Percentiles rank a stretch among this genome's conserved stretches.
Conservation (phyloP, 1,140 invertebrate species). For the Cyclargus thomasi region DNA sequence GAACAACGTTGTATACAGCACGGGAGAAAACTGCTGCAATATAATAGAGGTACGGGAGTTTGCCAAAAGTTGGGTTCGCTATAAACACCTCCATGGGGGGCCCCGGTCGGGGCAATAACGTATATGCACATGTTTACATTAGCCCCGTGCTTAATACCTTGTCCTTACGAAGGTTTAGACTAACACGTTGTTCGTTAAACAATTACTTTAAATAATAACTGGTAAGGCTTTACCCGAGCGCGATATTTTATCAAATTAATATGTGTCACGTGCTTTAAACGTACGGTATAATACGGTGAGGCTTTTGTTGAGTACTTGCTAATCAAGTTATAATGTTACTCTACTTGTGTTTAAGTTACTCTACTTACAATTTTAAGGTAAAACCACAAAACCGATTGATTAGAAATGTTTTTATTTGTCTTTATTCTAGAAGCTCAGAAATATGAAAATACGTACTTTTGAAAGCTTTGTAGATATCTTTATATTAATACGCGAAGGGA, state of each 20-base stretch:
- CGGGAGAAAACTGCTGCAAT: background rate
- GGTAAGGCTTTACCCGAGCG: conserved; percentile 17
- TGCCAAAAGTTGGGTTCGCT: conserved; percentile 61
- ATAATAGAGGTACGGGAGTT: conserved; percentile 34
- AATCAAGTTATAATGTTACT: too few relatives aligned
- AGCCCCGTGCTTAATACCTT: conserved; percentile 66
- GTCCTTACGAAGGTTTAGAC: conserved; percentile 64
- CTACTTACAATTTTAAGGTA: too few relatives aligned
- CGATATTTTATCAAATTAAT: background rate
- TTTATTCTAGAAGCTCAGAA: too few relatives aligned
- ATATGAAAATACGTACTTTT: too few relatives aligned
- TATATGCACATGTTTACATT: conserved; percentile 69
- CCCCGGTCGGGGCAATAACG: conserved; percentile 54
- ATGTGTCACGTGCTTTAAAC: background rate
- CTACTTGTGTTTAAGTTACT: too few relatives aligned
- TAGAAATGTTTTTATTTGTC: too few relatives aligned
- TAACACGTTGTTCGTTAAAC: conserved; percentile 69
- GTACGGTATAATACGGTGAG: background rate
- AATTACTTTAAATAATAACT: conserved; percentile 72
- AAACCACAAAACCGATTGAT: too few relatives aligned
- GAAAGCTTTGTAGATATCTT: too few relatives aligned
- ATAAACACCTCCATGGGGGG: conserved; percentile 66
- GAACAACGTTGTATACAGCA: background rate
- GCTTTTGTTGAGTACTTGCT: too few relatives aligned
- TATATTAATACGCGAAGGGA: too few relatives aligned